Base-by-base conservation (phyloP, 2,797 vertebrate species). In the Chelonia mydas region DNA sequence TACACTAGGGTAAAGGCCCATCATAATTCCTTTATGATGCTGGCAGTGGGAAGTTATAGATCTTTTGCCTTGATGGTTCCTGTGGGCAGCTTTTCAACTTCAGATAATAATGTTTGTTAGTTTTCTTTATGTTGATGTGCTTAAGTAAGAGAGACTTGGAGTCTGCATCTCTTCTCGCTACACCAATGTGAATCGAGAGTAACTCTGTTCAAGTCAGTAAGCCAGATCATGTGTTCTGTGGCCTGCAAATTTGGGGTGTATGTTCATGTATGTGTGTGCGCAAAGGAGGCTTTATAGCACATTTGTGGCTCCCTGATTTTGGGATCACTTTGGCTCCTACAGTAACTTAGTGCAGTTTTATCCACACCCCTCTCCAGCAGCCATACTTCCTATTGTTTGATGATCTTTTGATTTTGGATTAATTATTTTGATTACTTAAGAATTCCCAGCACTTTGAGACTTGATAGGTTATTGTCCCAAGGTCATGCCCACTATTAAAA, bases 331-430 rank as follows among this genome's bases (percentile, higher is more conserved):
- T 90, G 50, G 7, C 25, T 78, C 27, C 27, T 76, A 76, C 10
- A 49, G 45, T 28, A 31, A 76, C 12, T 80, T 50, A 25, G 0
- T 0, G 72, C 37, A 41, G 37, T 0, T 0, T 31, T 21, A 77
- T 17, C 45, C 0, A 0, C 76, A 55, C 23, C 59, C 72, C 16
- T 61, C 90, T 57, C 8, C 54, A 55, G 80, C 47, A 74, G n/a
- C 31, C 78, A 33, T 90, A 41, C 76, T 17, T 92, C 15, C 28
- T 76, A 21, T 68, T 68, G 65, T 41, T 72, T 25, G 19, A 41
- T 72, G 68, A 37, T 23, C 37, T 37, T 11, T 72, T 72, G 65
- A 72, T 41, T 23, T 17, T 72, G 17, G 23, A 23, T 72, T 41
- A 41, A 72, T 72, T n/a, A 61, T 23, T 23, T 72, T 41, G n/a